Evolutionary conservation across 2,113 vertebrate genomes (phyloP).

Genomic region (Spilogale gracilis): DNA sequence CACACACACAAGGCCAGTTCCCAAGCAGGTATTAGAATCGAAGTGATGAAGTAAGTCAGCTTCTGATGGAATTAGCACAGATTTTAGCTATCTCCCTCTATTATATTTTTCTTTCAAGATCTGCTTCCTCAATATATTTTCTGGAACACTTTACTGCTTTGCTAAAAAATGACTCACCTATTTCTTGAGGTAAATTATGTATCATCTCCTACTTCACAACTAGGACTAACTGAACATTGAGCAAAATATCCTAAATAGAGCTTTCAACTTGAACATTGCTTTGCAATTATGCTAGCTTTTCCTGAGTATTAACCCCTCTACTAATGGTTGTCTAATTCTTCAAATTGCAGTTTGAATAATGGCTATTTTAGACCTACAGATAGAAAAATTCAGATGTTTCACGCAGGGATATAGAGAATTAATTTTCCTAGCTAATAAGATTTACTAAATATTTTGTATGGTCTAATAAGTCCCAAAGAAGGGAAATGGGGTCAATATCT

Average conservation of each 20-base stretch:
- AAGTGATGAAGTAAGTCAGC: not conserved
- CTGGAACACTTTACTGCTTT: not conserved
- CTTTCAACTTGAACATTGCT: not conserved
- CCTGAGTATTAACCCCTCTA: not conserved
- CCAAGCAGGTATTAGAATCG: not conserved
- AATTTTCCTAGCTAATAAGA: not conserved
- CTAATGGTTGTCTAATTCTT: not conserved
- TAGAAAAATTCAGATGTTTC: slow-evolving; percentile 41
- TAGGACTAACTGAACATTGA: not conserved
- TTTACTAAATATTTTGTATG: not conserved
- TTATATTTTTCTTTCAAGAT: not conserved
- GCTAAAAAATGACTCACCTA: slow-evolving; percentile 13
- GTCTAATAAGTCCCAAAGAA: not conserved
- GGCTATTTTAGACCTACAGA: slow-evolving; percentile 5
- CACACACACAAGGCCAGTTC: not conserved
- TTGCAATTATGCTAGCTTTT: not conserved
- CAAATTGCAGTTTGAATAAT: slow-evolving; percentile 19
- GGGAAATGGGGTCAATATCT: not conserved
- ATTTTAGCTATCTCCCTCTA: not conserved
- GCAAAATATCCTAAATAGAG: not conserved
- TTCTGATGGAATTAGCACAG: not conserved
- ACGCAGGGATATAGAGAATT: not conserved
- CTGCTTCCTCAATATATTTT: not conserved
- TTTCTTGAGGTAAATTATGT: not conserved
- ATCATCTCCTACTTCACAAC: not conserved